Evolutionary conservation across 1,140 invertebrate genomes (phyloP), one percentile per base, ranked within the genome.

Genomic region (Tetramorium simillimum): DNA sequence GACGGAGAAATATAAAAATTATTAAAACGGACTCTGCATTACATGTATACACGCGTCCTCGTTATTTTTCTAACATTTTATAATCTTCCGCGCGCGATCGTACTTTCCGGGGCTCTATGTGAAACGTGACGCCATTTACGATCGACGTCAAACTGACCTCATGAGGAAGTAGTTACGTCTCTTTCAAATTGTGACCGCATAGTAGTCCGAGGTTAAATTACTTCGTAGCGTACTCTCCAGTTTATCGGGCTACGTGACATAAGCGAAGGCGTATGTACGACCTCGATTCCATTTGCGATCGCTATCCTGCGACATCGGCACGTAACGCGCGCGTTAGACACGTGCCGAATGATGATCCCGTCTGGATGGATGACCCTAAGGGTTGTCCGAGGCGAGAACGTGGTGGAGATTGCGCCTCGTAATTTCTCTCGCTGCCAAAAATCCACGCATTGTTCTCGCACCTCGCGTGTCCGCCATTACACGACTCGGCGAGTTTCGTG

Each of bases 401-500:
- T 28, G 72, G 51, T 28, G 37, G 37, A 43, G 33, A 9, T n/a
- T 18, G 51, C 33, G 28, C 12, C 63, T 70, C 62, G 28, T 85
- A 87, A 85, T 85, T 85, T 60, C 24, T 43, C 51, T 51, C 62
- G 60, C 12, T 67, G 69, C 63, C 86, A 75, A 87, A 87, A 84
- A 75, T 72, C 67, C 53, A 69, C 73, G 43, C 72, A 85, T 75
- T 69, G 86, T 70, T 60, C 82, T 62, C 80, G 37, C 67, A 56
- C 56, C 43, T 86, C 82, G 86, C 86, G 82, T 88, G 86, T 58
- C 28, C 18, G 70, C 40, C 81, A 81, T 89, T 89, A 88, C 70
- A 86, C 81, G 37, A 28, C 33, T 75, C 51, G 60, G 16, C n/a
- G 76, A 46, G 69, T 72, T 88, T 67, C 86, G 88, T 86, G 81